Evolutionary conservation across 2,113 vertebrate genomes (phyloP), one percentile per base, ranked within the genome.

Genomic region (Varanus komodoensis): DNA sequence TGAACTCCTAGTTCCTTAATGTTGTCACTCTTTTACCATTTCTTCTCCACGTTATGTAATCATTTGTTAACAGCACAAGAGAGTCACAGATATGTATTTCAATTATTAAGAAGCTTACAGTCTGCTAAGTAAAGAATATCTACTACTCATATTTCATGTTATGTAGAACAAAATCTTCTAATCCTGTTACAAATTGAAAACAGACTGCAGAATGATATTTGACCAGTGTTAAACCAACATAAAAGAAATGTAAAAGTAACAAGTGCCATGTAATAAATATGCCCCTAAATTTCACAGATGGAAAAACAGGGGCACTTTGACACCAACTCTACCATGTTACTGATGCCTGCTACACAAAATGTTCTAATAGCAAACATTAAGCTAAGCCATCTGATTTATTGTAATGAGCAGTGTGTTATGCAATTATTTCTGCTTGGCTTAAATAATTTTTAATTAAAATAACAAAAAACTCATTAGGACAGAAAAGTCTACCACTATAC

Each of bases 71-170:
- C 57, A n/a, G 34, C 85, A 38, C 90, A 44, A 73, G 93, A 64
- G 0, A 14, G 82, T 48, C 93, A 94, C 87, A 85, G 78, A 84
- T 77, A 92, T 0, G 1, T n/a, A 74, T 50, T 89, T 89, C 54
- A 89, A 67, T 32, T 90, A 93, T 93, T 94, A 94, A 88, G 68
- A 91, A 90, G 79, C 90, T 90, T 92, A 61, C 89, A 71, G 94
- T 95, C 94, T 92, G 86, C 89, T 92, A 61, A 89, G 88, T 86
- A 92, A 94, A 68, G 5, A 87, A 3, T 78, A 93, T 87, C 84
- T 74, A 27, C 12, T 92, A 92, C 92, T 91, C 82, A 86, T 71
- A 73, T 80, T 90, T 15, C 21, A 64, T 64, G 61, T 5, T 91
- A 50, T 89, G 89, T 84, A 92, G 93, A 57, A 4, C 38, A 85